phyloP scores from a whole-genome alignment of 2,113 vertebrate genomes.

The Delphinapterus leucas region DNA sequence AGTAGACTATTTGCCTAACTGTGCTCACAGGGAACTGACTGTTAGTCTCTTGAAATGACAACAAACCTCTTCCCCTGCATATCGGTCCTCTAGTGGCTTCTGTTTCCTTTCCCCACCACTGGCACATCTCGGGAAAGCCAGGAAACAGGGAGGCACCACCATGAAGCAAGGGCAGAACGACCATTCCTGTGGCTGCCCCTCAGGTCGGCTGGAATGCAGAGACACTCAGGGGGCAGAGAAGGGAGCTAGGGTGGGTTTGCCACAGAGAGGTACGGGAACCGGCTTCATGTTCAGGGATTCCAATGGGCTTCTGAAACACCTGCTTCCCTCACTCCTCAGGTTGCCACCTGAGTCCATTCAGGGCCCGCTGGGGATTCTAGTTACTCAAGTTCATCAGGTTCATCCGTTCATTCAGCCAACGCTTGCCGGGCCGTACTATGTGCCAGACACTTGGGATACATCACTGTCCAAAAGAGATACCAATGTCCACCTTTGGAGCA shows the following conservation, averaged over 20 bases:
- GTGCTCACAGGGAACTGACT: background rate
- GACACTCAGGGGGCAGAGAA: background rate
- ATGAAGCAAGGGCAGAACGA: background rate
- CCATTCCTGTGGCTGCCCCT: rapidly evolving
- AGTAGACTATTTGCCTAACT: background rate
- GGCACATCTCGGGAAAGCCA: background rate
- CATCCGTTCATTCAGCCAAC: background rate
- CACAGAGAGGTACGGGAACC: background rate
- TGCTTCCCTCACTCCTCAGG: background rate
- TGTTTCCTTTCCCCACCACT: background rate
- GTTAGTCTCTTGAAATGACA: background rate
- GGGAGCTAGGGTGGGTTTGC: rapidly evolving
- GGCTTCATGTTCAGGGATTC: rapidly evolving
- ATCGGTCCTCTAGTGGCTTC: background rate
- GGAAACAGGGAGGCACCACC: background rate
- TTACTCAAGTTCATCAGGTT: background rate
- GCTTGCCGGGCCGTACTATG: rapidly evolving
- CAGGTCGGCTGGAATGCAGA: rapidly evolving
- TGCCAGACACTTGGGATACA: background rate
- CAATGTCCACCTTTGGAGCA: background rate
- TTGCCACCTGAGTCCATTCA: background rate
- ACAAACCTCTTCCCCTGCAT: background rate
- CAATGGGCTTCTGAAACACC: rapidly evolving
- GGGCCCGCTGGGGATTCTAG: background rate
- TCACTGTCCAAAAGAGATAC: background rate